These are phyloP conservation scores for Corythornis cristatus DNA, from an alignment of 2,113 vertebrate species.

Conservation along the genomic window DNA sequence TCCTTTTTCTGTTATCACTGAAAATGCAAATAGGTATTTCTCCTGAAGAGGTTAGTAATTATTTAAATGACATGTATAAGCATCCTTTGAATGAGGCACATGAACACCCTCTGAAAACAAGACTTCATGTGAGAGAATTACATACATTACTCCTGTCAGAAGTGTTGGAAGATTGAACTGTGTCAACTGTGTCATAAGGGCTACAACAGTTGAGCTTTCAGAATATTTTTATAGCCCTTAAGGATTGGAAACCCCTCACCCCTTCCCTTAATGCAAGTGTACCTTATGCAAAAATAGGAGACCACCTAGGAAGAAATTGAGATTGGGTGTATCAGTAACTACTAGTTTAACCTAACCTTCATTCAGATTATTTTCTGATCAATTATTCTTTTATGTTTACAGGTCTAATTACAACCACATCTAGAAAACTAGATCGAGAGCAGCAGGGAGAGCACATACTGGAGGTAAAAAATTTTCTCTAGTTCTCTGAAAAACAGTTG, in stretches of 20 bases:
- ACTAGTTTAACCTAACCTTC: not conserved
- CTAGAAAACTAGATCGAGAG: conserved; percentile 93
- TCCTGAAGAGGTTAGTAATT: not conserved
- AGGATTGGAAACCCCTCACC: not conserved
- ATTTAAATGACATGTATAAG: not conserved
- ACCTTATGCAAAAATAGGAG: not conserved
- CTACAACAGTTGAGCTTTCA: not conserved
- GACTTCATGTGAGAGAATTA: not conserved
- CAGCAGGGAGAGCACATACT: conserved; percentile 95
- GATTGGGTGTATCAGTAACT: not conserved
- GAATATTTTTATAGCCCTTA: not conserved
- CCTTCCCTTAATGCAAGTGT: not conserved
- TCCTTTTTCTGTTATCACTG: not conserved
- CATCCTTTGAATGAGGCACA: not conserved
- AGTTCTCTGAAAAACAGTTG: not conserved
- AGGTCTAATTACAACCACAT: conserved; percentile 95
- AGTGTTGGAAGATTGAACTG: not conserved
- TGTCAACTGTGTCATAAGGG: not conserved
- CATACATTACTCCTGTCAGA: not conserved
- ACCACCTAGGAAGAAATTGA: not conserved
- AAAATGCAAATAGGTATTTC: not conserved
- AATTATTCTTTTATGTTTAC: conserved; percentile 40
- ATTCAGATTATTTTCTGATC: conserved; percentile 5
- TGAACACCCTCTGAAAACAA: not conserved
- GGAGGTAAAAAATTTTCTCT: conserved; percentile 82